Percentiles rank a stretch among this genome's conserved stretches.
Evolutionary conservation across 2,888 invertebrate species (phyloP).

Genomic region (Choreutis nemorana): DNA sequence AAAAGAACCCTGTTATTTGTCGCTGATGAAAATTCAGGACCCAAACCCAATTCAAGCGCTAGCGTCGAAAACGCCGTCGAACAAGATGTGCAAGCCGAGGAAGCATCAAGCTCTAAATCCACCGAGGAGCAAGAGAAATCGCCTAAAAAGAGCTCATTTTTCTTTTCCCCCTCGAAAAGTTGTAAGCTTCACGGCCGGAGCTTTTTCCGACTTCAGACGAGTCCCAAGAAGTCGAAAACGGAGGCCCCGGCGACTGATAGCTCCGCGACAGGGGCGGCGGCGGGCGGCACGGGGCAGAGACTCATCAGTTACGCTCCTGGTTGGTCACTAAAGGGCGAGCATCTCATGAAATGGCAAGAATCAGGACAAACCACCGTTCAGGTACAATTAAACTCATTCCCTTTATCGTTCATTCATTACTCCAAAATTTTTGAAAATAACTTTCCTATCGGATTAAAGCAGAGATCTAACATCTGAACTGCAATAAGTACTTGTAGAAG

Average conservation of each 20-base stretch:
- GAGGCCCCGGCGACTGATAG: constrained; percentile 26
- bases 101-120: constrained; percentile 38
- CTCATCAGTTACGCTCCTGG: constrained; percentile 70
- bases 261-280: constrained; percentile 18
- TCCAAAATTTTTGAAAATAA: neutral
- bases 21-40: constrained; percentile 53
- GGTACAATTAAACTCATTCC: constrained; percentile 28
- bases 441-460: no score
- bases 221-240: constrained; percentile 57
- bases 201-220: constrained; percentile 61
- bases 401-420: neutral
- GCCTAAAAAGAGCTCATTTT: constrained; percentile 59
- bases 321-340: constrained; percentile 69
- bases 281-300: constrained; percentile 32
- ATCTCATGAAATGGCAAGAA: constrained; percentile 69
- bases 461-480: neutral
- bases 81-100: constrained; percentile 19
- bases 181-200: constrained; percentile 56
- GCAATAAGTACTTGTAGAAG: constrained; percentile 14
- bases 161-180: constrained; percentile 62
- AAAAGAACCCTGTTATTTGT: constrained; percentile 56
- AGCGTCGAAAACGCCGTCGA: constrained; percentile 19
- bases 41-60: constrained; percentile 29
- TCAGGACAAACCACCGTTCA: constrained; percentile 68
- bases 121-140: constrained; percentile 55